phyloP scores from a whole-genome alignment of 2,797 vertebrate species.

The Premnoplex brunnescens region DNA sequence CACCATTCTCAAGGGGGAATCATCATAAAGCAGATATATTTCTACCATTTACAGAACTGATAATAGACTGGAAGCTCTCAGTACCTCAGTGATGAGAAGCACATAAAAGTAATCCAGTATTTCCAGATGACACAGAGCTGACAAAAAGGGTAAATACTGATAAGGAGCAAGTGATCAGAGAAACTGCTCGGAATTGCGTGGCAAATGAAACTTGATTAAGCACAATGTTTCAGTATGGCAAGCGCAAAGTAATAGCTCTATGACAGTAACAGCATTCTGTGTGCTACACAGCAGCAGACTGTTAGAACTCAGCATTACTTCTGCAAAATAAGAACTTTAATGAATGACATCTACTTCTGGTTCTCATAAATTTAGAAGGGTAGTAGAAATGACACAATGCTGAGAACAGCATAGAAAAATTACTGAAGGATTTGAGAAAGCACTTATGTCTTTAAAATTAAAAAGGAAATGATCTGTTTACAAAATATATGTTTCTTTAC shows the following conservation, averaged over 20 bases:
- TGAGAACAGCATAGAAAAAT: not conserved
- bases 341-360: not conserved
- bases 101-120: not conserved
- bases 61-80: not conserved
- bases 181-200: not conserved
- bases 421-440: not conserved
- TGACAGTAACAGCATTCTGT: not conserved
- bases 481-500: not conserved
- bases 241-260: not conserved
- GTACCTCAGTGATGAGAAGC: not conserved
- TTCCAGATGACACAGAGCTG: not conserved
- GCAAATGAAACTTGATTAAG: not conserved
- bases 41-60: not conserved
- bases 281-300: not conserved
- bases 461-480: not conserved
- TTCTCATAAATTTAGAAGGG: not conserved
- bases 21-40: not conserved
- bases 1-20: not conserved
- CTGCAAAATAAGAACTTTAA: not conserved
- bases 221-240: not conserved
- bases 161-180: not conserved
- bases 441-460: not conserved
- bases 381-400: not conserved
- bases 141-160: not conserved
- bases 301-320: not conserved